These are phyloP conservation scores for Hydropotes inermis DNA, from an alignment of 2,113 vertebrate species.

Conservation along the genomic window DNA sequence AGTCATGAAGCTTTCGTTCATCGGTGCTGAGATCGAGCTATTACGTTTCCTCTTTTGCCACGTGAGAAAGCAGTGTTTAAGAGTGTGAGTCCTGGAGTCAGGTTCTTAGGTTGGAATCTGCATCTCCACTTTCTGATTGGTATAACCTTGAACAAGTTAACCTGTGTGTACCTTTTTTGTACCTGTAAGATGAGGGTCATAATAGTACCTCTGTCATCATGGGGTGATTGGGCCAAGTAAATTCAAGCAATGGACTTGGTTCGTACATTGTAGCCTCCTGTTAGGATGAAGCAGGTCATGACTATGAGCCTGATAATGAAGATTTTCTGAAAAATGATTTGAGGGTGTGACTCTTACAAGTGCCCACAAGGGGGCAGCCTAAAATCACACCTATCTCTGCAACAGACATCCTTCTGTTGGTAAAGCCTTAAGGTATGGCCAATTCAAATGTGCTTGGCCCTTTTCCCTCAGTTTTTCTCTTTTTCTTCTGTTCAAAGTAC, in stretches of 20 bases:
- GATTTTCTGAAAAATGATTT: background rate
- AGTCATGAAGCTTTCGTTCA: background rate
- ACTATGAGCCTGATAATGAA: background rate
- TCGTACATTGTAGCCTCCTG: background rate
- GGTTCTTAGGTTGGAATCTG: background rate
- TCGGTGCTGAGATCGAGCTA: background rate
- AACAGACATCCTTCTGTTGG: background rate
- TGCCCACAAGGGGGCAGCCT: conserved; percentile 45
- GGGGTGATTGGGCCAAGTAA: background rate
- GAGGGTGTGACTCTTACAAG: background rate
- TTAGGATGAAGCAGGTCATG: background rate
- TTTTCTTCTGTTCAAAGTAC: background rate
- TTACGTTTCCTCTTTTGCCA: background rate
- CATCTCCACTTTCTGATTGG: background rate
- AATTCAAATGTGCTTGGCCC: background rate
- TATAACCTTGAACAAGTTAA: background rate
- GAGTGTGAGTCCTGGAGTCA: background rate
- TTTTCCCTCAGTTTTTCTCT: background rate
- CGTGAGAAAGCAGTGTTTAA: background rate
- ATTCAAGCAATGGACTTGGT: background rate
- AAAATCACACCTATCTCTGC: background rate
- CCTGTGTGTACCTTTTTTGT: background rate
- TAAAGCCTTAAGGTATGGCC: background rate
- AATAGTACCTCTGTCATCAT: background rate
- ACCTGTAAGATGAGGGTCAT: background rate